Conservation (phyloP, 2,888 invertebrate genomes). For the Drosophila emarginata region DNA sequence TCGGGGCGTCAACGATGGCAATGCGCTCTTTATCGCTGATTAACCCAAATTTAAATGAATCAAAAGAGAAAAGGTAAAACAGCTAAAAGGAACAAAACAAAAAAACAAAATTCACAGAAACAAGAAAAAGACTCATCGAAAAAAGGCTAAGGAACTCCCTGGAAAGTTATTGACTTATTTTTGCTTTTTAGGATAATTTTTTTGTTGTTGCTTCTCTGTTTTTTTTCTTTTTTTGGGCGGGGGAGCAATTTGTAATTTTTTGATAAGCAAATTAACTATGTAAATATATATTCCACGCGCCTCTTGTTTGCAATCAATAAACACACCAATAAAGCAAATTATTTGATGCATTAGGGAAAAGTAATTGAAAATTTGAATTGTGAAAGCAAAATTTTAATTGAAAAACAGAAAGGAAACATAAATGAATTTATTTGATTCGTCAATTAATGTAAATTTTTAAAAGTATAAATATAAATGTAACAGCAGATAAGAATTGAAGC, state of each 20-base stretch:
- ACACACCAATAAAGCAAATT: neutral
- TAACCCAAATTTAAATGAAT: constrained; percentile 67
- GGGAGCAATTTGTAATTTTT: neutral
- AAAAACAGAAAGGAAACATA: neutral
- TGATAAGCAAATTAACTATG: constrained; percentile 3
- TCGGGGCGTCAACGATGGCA: constrained; percentile 41
- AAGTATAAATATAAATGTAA: too few relatives aligned
- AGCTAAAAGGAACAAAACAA: too few relatives aligned
- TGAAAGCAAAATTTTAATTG: neutral
- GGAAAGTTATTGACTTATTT: constrained; percentile 60
- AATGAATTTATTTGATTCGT: too few relatives aligned
- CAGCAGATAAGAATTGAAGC: too few relatives aligned
- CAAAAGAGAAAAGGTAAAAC: constrained; percentile 15
- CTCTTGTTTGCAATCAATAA: constrained; percentile 1
- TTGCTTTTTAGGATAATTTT: neutral
- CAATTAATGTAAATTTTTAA: too few relatives aligned
- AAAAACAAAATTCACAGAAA: neutral
- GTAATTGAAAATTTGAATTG: neutral
- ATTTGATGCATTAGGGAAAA: neutral
- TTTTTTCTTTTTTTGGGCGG: constrained; percentile 22
- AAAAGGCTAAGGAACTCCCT: constrained; percentile 66
- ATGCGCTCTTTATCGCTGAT: constrained; percentile 72
- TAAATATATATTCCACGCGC: constrained; percentile 5
- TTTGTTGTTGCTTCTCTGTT: neutral
- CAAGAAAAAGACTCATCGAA: constrained; percentile 33